Base-by-base conservation (phyloP, 37 sponge, comb jelly and placozoan genomes). In the Geodia barretti region DNA sequence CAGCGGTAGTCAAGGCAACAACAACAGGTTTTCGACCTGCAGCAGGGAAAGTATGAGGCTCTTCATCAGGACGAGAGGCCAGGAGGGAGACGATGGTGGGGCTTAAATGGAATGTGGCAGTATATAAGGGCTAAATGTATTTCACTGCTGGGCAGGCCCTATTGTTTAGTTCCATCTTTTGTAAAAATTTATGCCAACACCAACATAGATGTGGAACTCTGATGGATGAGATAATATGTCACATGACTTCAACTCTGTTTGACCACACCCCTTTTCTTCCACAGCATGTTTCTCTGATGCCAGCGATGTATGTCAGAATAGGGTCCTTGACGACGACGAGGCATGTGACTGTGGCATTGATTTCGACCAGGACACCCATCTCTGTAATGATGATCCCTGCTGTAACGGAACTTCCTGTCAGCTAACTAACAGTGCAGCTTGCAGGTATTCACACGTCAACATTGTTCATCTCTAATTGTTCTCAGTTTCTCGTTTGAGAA, bases 1-100 rank as follows among this genome's bases (percentile, higher is more conserved):
- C 1, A 72, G 39, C 42, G 98, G 98, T 30, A 74, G 68, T 23
- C 70, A 90, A 32, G 75, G 82, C 37, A 97, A 97, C 88, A 97
- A 97, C 79, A 79, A 84, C 23, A n/a, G 75, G 58, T 97, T 97
- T 75, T 95, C 95, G 23, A 32, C 77, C 14, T 88, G 92, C 33
- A 92, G 93, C 42, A 76, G 64, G 3, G 33, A 17, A 0, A 28
- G 39, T 41, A 97, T 97, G 79, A 58, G 43, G 0, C 39, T 54
- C 2, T 79, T 94, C 74, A 80, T 91, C 68, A 24, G 28, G 14
- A 36, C 1, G 4, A 47, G 69, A 29, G 82, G 82, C n/a, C 70
- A 76, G 39, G 40, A 37, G 33, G 23, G 54, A 17, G 54, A 14
- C 11, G 7, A 14, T 47, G 54, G 54, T 47, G 14, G 54, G 1